phyloP scores from a whole-genome alignment of 2,113 vertebrate genomes.

The Raphicerus campestris region DNA sequence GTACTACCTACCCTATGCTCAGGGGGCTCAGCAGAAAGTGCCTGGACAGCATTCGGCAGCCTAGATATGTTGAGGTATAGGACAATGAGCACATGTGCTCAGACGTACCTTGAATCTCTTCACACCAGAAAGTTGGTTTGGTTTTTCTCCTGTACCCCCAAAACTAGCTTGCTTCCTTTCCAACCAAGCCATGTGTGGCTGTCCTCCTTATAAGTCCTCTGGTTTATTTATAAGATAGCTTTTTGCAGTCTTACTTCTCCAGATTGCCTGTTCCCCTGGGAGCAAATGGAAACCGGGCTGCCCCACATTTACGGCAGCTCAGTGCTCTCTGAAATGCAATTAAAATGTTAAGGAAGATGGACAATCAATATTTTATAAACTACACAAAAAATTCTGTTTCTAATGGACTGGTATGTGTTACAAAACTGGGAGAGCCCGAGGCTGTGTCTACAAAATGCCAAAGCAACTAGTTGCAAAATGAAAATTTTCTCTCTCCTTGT shows the following conservation, averaged over 20 bases:
- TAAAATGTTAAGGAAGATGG: conserved; percentile 12
- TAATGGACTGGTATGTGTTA: neutral
- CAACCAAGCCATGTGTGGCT: neutral
- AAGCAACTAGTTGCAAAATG: neutral
- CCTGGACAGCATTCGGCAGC: neutral
- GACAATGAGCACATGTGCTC: neutral
- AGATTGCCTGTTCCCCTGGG: neutral
- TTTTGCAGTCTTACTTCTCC: neutral
- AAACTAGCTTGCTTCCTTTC: neutral
- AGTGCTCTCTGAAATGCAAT: conserved; percentile 31
- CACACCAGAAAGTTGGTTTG: neutral
- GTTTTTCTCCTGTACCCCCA: neutral
- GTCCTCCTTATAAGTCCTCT: neutral
- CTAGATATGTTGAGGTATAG: neutral
- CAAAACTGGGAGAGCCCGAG: neutral
- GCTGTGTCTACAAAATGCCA: neutral
- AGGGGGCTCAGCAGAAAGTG: neutral
- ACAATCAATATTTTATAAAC: conserved; percentile 43
- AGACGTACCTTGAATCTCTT: neutral
- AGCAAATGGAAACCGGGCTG: neutral
- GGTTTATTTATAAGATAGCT: neutral
- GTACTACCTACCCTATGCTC: neutral
- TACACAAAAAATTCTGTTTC: neutral
- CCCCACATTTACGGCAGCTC: neutral
- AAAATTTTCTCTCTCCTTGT: neutral